Evolutionary conservation across 2,888 invertebrate species (phyloP), one percentile per base, ranked within the genome.

Genomic region (Chironomus tentans): DNA sequence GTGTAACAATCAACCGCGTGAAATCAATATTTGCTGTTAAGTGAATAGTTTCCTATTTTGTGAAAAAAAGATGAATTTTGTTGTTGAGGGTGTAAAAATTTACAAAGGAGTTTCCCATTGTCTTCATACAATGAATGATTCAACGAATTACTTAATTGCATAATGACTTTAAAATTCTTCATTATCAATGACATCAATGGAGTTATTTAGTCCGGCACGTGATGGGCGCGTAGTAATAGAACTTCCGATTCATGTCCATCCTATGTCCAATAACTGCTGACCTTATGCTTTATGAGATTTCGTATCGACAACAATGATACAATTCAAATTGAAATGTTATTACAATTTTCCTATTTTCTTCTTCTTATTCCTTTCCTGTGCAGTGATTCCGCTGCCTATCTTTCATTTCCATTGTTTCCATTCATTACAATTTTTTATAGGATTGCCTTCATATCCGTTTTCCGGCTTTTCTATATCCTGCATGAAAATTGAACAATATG

Each of bases 361-460:
- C 50, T 15, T 56, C 56, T 56, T 18, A 18, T 56, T 56, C 18
- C 18, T 15, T 15, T 56, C 18, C 56, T 15, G 18, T 56, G 18
- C 56, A 56, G 15, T 56, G 56, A 56, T 15, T 56, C 15, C n/a
- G 56, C 10, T 46, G 21, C n/a, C 28, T 56, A 56, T 56, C 5
- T 56, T 13, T 56, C 56, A 15, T n/a, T 38, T 38, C 13, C 65
- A 21, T 47, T 47, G 38, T 21, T 71, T 71, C 28, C 71, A 47
- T 50, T 71, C 56, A 28, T 48, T 68, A n/a, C 18, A n/a, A 72
- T 38, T n/a, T 74, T 62, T 71, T 71, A 46, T 74, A 74, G 74
- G 74, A 74, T 74, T 74, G 74, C 74, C 65, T 74, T 74, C 74
- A 74, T 74, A 68, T 74, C 74, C 74, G 65, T 68, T 68, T 74